A percentile compares a stretch with the other conserved stretches of the same genome.
These are phyloP conservation scores for Odontamblyopus rebecca DNA, from an alignment of 2,797 vertebrate genomes.

Conservation along the genomic window DNA sequence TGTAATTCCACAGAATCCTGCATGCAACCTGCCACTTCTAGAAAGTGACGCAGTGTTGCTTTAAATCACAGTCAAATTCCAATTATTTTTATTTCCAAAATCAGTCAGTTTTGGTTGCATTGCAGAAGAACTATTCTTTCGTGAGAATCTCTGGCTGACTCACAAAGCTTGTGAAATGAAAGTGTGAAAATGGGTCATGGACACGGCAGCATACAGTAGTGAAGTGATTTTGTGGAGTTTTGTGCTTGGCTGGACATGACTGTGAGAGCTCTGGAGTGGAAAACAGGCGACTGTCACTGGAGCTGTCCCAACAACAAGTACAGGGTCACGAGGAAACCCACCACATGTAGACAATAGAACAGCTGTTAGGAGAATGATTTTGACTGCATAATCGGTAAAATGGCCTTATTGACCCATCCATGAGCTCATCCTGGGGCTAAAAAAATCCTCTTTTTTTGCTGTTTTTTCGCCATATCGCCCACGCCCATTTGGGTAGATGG, in stretches of 20 bases:
- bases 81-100: not conserved
- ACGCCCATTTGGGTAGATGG: too few species aligned
- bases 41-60: too few species aligned
- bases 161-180: not conserved
- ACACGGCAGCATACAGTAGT: conserved; percentile 2
- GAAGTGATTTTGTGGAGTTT: conserved; percentile 7
- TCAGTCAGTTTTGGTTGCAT: not conserved
- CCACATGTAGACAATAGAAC: not conserved
- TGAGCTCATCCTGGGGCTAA: too few species aligned
- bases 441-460: too few species aligned
- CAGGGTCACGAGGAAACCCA: conserved; percentile 1
- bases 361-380: not conserved
- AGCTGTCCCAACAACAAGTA: conserved; percentile 26
- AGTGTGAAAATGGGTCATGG: not conserved
- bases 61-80: not conserved
- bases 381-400: not conserved
- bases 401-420: not conserved
- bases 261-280: conserved; percentile 57
- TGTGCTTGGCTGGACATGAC: conserved; percentile 35
- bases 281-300: conserved; percentile 46
- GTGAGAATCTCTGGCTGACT: not conserved
- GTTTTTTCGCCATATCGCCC: too few species aligned
- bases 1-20: too few species aligned
- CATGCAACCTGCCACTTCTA: too few species aligned
- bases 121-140: not conserved